A percentile compares a stretch with the other conserved stretches of the same genome.
Evolutionary conservation across 2,888 invertebrate genomes (phyloP).

Genomic region (Suillia variegata): DNA sequence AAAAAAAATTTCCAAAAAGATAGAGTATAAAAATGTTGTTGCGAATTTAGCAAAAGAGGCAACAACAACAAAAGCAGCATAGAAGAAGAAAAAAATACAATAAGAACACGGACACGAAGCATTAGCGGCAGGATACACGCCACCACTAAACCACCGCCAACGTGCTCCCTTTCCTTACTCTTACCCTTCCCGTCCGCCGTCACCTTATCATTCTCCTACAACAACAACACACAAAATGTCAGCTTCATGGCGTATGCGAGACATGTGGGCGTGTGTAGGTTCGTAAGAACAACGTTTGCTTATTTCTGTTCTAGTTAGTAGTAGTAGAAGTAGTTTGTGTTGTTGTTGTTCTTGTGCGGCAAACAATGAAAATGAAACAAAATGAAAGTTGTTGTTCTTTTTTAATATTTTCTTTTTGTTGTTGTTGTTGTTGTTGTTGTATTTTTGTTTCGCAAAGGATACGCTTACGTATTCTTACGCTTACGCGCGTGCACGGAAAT

Average conservation of each 20-base stretch:
- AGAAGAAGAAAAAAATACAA: too few species aligned
- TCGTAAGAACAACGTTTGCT: neutral
- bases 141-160: too few species aligned
- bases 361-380: neutral
- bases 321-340: neutral
- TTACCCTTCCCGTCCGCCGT: too few species aligned
- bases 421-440: slow-evolving; percentile 14
- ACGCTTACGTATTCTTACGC: slow-evolving; percentile 27
- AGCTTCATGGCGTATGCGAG: too few species aligned
- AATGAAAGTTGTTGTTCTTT: neutral
- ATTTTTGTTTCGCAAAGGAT: slow-evolving; percentile 6
- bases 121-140: too few species aligned
- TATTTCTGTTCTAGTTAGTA: too few species aligned
- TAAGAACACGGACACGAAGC: too few species aligned
- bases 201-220: too few species aligned
- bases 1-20: too few species aligned
- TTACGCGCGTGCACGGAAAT: slow-evolving; percentile 46
- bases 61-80: too few species aligned
- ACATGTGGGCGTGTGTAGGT: neutral
- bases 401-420: slow-evolving; percentile 17
- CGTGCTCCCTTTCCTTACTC: too few species aligned
- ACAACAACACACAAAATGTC: too few species aligned
- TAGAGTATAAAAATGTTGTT: neutral
- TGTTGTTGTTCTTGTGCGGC: neutral
- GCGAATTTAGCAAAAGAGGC: neutral